phyloP scores from a whole-genome alignment of 1,140 invertebrate genomes.

The Centruroides sculpturatus region DNA sequence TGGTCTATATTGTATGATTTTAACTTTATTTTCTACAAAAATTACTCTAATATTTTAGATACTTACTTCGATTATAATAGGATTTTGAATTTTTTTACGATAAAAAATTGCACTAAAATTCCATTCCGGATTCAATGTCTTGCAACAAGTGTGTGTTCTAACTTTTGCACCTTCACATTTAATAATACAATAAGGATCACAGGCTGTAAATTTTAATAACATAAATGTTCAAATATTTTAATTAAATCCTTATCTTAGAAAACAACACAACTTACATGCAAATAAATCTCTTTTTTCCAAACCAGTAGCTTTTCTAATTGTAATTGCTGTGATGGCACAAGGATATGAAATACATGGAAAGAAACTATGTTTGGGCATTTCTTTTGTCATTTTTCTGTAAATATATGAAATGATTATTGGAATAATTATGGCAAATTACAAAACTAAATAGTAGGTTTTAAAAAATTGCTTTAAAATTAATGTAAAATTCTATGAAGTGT shows the following conservation, averaged over 20 bases:
- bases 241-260: too few species aligned
- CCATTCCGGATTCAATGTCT: conserved; percentile 39
- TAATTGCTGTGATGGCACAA: conserved; percentile 29
- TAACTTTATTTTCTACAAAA: too few species aligned
- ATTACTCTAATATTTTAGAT: too few species aligned
- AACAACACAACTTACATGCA: conserved; percentile 22
- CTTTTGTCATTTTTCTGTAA: conserved; percentile 21
- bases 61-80: too few species aligned
- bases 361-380: conserved; percentile 24
- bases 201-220: too few species aligned
- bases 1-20: too few species aligned
- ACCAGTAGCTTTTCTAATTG: conserved; percentile 29
- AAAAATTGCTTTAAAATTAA: too few species aligned
- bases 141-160: conserved; percentile 27
- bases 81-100: conserved; percentile 20
- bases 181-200: conserved; percentile 40
- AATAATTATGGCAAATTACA: too few species aligned
- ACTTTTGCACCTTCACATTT: conserved; percentile 38
- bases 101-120: conserved; percentile 38
- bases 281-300: conserved; percentile 33
- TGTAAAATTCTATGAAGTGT: too few species aligned
- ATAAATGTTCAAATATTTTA: too few species aligned
- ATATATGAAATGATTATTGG: too few species aligned
- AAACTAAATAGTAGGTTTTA: too few species aligned
- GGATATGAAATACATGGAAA: conserved; percentile 27